A percentile compares a stretch with the other conserved stretches of the same genome.
Conservation (phyloP, 2,797 vertebrate genomes). For the Hoplostethus mediterraneus region DNA sequence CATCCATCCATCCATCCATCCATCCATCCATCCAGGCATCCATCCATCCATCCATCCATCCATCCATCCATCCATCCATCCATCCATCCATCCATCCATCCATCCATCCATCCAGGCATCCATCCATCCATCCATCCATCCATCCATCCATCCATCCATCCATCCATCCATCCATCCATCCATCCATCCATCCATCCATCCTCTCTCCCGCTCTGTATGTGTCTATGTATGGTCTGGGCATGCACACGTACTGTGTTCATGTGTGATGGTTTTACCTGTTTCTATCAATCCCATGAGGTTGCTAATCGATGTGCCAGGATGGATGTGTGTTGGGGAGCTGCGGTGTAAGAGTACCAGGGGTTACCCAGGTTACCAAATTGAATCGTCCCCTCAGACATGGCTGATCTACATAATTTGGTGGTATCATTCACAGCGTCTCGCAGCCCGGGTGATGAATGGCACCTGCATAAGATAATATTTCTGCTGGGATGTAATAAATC, state of each 20-base stretch:
- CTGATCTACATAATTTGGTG: constrained; percentile 99
- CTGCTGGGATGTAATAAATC: constrained; percentile 98
- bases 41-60: too few species aligned
- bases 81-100: not conserved
- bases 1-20: too few species aligned
- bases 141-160: not conserved
- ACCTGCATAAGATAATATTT: constrained; percentile 95
- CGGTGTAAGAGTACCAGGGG: constrained; percentile 88
- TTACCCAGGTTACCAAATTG: constrained; percentile 99
- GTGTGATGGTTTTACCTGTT: constrained; percentile 29
- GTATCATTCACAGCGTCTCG: constrained; percentile 92
- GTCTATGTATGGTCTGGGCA: not conserved
- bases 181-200: too few species aligned
- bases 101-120: not conserved
- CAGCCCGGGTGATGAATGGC: constrained; percentile 95
- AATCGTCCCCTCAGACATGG: constrained; percentile 93
- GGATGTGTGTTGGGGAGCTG: constrained; percentile 52
- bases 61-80: too few species aligned
- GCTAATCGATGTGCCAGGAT: constrained; percentile 72
- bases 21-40: too few species aligned
- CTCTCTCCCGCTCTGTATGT: too few species aligned
- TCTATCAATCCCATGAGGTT: constrained; percentile 33
- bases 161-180: not conserved
- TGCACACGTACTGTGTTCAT: not conserved
- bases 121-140: too few species aligned